Base-by-base conservation (phyloP, 92 coral and sea anemone species). In the Porites cylindrica region DNA sequence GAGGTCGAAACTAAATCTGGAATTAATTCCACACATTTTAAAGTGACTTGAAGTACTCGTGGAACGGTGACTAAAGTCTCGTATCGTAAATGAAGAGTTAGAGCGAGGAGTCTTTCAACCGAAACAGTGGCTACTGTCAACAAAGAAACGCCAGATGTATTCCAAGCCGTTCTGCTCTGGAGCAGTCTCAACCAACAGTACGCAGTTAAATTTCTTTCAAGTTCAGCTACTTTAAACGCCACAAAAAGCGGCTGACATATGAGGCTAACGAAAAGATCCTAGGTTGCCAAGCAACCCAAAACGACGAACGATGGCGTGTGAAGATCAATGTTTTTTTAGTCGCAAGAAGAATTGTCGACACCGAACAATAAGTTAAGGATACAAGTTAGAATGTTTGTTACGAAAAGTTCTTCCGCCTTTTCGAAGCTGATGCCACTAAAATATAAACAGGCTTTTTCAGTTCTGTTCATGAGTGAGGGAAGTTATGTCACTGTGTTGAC, bases 31-130 rank as follows among this genome's bases (percentile, higher is more conserved):
- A 38, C 47, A 4, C 47, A 38, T 38, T 38, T 38, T 38, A 38
- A 16, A 23, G 53, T 83, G 50, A 77, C 21, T 19, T 47, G 43
- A 21, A 64, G 21, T 6, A 77, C 85, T 58, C 84, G 38, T 32
- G 38, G 61, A 64, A 66, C 23, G 7, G 89, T 86, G 26, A 86
- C 84, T 1, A 86, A 1, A 16, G 47, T 51, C 64, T 54, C 17
- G 72, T 86, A 86, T 11, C 84, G 78, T 17, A 86, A 23, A 29
- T 86, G 89, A 5, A 86, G 67, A 14, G 63, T 82, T 17, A 86
- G 59, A 3, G 84, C 89, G 43, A 86, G 84, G 2, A 65, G 70
- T 12, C 85, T 84, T 24, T 86, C 89, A 19, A 86, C 54, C 7
- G 72, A 66, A 32, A 86, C 58, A 1, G 84, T 59, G 68, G 76